These are phyloP conservation scores for Neosilurus mollespiculum DNA, from an alignment of 2,797 vertebrate species.

Conservation along the genomic window DNA sequence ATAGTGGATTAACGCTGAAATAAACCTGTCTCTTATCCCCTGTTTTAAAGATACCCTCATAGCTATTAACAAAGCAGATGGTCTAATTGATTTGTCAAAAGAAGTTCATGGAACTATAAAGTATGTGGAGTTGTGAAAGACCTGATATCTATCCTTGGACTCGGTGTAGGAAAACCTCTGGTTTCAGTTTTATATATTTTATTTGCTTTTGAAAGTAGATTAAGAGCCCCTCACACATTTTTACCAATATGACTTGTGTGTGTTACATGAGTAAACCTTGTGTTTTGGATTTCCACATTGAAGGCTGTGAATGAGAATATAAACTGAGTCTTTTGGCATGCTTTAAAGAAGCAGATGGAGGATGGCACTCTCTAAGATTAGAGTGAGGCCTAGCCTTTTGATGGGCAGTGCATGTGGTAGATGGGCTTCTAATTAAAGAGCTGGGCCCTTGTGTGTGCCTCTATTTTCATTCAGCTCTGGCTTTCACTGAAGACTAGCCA, in stretches of 20 bases:
- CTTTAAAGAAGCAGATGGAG: slow-evolving; percentile 55
- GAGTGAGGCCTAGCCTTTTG: slow-evolving; percentile 66
- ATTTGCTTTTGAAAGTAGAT: background rate
- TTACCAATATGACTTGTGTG: slow-evolving; percentile 8
- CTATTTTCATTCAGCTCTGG: slow-evolving; percentile 70
- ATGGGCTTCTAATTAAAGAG: slow-evolving; percentile 76
- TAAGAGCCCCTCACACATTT: background rate
- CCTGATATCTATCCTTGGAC: background rate
- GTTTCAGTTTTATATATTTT: background rate
- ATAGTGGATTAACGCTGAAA: background rate
- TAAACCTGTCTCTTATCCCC: background rate
- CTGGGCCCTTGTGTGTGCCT: slow-evolving; percentile 58
- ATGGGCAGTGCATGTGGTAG: slow-evolving; percentile 73
- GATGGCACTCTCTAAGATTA: slow-evolving; percentile 64
- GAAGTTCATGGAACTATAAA: background rate
- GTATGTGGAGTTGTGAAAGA: background rate
- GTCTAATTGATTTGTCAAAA: background rate
- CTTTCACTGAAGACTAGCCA: slow-evolving; percentile 62
- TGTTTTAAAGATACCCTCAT: background rate
- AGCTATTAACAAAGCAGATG: background rate
- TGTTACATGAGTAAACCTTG: slow-evolving; percentile 10
- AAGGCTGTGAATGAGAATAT: slow-evolving; percentile 39
- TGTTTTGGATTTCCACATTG: slow-evolving; percentile 42
- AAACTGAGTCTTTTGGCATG: slow-evolving; percentile 58
- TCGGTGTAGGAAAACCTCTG: background rate